These are phyloP conservation scores for Schizaphis graminum DNA, from an alignment of 2,888 invertebrate species.

Conservation along the genomic window DNA sequence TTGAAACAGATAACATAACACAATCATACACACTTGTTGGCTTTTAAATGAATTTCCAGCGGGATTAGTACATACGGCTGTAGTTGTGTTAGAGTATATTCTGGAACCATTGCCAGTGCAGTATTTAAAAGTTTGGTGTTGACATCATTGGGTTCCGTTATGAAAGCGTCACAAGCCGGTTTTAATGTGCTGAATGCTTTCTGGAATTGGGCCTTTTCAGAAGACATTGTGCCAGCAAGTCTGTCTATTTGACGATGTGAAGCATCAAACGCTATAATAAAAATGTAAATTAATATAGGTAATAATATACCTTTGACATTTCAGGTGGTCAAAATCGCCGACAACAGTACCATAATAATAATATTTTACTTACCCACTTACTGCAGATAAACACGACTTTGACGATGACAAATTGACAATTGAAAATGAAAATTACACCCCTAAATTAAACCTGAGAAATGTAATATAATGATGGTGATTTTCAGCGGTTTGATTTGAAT, in stretches of 20 bases:
- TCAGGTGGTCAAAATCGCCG: neutral
- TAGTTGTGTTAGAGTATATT: slow-evolving; percentile 71
- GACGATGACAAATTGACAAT: no score
- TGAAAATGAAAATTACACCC: neutral
- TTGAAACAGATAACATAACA: neutral
- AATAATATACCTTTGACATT: neutral
- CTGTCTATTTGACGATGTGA: neutral
- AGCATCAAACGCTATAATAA: neutral
- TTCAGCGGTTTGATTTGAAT: slow-evolving; percentile 5
- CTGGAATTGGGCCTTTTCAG: neutral
- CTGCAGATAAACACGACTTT: neutral
- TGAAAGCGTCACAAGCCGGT: slow-evolving; percentile 64
- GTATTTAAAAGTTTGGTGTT: slow-evolving; percentile 30
- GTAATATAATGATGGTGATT: neutral
- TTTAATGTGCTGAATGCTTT: slow-evolving; percentile 39
- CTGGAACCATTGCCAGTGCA: neutral
- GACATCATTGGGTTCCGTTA: slow-evolving; percentile 45
- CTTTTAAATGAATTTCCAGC: slow-evolving; percentile 70
- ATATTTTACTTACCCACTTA: neutral
- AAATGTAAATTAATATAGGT: neutral
- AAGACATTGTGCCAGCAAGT: neutral
- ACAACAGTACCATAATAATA: neutral
- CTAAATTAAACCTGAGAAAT: neutral
- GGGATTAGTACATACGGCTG: slow-evolving; percentile 75
- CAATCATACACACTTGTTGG: slow-evolving; percentile 48